Evolutionary conservation across 2,797 vertebrate species (phyloP), one percentile per base, ranked within the genome.

Genomic region (Falco berigora): DNA sequence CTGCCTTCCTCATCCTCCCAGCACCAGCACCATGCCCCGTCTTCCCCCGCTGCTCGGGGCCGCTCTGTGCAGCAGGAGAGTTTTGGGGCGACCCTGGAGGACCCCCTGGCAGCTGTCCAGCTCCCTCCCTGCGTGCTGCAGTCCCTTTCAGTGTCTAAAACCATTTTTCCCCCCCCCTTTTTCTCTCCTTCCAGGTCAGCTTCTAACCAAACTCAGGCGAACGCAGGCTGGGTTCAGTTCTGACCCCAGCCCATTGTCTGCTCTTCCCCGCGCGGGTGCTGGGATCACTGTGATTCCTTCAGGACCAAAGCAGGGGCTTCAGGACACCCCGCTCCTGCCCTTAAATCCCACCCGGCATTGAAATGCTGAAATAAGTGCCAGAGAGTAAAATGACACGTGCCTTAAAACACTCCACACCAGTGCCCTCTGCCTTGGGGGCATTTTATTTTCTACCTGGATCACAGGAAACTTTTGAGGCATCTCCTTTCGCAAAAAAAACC

Each of bases 221-320:
- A 97, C 72, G 64, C 98, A 5, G 98, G 98, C 97, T 99, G 99
- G 99, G 99, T 99, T 89, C 99, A 99, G 97, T 99, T 99, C 97
- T 99, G 98, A 98, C 6, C 59, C 7, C 4, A 1, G 12, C 23
- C 10, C 44, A 20, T 20, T 3, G 0, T 7, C 61, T 0, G 2
- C 21, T 58, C 40, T 71, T 47, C 94, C 55, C 83, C n/a, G 2
- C 0, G 0, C 1, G 14, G 50, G 14, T 76, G 50, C 90, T 61
- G 92, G 67, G 72, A 88, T 88, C 28, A 1, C 66, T 3, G 0
- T 2, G 3, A 61, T 88, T 88, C 85, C 58, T 52, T 12, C 78
- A 10, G 79, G 96, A 95, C 94, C 97, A 96, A 69, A 87, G 82
- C 56, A 49, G 84, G 77, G 77, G 88, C 52, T 75, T 88, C 19